Percentiles rank a stretch among this genome's conserved stretches.
Conservation (phyloP, 2,797 vertebrate species). For the Sebastes vulpes region DNA sequence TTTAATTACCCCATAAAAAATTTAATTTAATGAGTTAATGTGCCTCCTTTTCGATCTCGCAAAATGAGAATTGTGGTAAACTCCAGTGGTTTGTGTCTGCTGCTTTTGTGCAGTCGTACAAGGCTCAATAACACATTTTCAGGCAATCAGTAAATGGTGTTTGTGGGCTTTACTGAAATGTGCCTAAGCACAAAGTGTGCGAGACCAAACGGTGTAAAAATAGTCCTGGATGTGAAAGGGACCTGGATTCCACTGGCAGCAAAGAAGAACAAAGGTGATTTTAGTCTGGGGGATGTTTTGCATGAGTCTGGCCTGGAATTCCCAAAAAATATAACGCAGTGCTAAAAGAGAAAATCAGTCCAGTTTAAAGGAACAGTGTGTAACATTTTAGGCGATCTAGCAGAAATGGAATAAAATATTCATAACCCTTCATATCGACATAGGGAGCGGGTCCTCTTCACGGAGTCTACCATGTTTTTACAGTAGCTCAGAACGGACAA, state of each 20-base stretch:
- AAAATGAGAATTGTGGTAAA: neutral
- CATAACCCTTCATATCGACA: no score
- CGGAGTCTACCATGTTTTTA: no score
- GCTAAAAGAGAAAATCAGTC: neutral
- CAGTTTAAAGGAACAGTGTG: neutral
- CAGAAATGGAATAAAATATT: no score
- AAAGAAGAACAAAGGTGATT: neutral
- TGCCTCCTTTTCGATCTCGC: neutral
- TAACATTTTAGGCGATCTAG: no score
- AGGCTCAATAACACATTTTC: neutral
- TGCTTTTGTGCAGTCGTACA: neutral
- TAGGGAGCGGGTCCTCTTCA: no score
- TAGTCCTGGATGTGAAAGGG: neutral
- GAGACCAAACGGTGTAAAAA: slow-evolving; percentile 5
- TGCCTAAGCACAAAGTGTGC: neutral
- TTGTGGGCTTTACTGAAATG: slow-evolving; percentile 5
- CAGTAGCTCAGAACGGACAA: no score
- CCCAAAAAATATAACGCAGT: neutral
- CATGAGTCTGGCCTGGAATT: neutral
- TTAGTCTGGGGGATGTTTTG: neutral
- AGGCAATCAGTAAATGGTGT: neutral
- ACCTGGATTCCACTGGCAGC: neutral
- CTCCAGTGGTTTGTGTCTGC: neutral
- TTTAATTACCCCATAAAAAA: slow-evolving; percentile 8
- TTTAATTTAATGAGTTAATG: neutral